These are phyloP conservation scores for Cryptosula pallasiana DNA, from an alignment of 2,888 invertebrate species.

Conservation along the genomic window DNA sequence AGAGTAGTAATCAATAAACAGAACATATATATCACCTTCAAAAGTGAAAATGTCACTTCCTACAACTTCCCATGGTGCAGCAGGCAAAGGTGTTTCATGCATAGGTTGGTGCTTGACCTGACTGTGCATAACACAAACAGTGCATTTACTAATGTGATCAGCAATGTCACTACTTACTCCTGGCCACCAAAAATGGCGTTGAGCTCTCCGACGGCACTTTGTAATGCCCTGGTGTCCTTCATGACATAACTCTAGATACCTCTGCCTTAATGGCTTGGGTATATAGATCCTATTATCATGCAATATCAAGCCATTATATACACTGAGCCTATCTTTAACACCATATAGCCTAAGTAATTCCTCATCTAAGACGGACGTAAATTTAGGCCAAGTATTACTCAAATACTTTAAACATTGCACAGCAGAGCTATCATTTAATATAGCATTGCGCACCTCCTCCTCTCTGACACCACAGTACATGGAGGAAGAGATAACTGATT, in stretches of 20 bases:
- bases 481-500: background rate
- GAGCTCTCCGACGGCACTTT: background rate
- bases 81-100: background rate
- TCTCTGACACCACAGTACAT: too few relatives aligned
- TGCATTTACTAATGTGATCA: background rate
- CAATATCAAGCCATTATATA: conserved; percentile 2
- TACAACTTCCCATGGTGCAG: background rate
- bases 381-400: too few relatives aligned
- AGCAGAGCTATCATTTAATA: too few relatives aligned
- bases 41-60: background rate
- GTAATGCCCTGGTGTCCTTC: conserved; percentile 8
- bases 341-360: background rate
- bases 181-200: conserved; percentile 12
- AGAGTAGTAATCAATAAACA: background rate
- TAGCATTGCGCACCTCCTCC: too few relatives aligned
- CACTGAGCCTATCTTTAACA: background rate
- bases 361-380: too few relatives aligned
- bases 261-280: background rate
- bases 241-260: background rate
- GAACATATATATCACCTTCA: background rate
- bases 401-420: too few relatives aligned
- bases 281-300: background rate
- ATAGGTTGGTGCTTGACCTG: conserved; percentile 3
- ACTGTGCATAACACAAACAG: conserved; percentile 7
- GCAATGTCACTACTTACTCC: background rate